Evolutionary conservation across 2,113 vertebrate genomes (phyloP), one percentile per base, ranked within the genome.

Genomic region (Martes martes): DNA sequence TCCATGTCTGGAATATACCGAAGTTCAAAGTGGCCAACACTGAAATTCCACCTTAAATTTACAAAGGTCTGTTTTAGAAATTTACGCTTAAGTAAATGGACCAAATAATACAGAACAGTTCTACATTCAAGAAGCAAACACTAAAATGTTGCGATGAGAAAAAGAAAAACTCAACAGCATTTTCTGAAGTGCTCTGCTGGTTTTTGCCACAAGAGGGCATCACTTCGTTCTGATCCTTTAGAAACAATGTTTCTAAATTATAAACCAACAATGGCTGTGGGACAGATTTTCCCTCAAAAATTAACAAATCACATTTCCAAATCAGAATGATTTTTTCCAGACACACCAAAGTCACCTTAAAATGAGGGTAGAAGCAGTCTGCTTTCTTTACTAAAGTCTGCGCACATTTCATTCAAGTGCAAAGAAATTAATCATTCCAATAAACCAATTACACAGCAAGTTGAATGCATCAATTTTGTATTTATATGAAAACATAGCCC

Each of bases 31-130:
- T 99, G 99, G 81, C 99, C 99, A 74, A 99, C 99, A 7, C 99
- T 99, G 99, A 99, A 99, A 99, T 99, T 99, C 99, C 99, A 99
- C 99, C 99, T 99, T 97, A 97, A 98, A 98, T 93, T 98, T 69
- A 98, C 80, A 98, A 91, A 98, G 15, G 74, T 57, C 50, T 74
- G 16, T 93, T 98, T 95, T 94, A 98, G 94, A 98, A 98, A 87
- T 69, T 95, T 95, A 96, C 5, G 74, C 73, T 80, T 90, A 79
- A 67, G 96, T 69, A 67, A 95, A 95, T 10, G 36, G 47, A 65
- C 57, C 78, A 91, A 81, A 96, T 47, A 89, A 81, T 16, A 96
- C 42, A 96, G 39, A 95, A 79, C 26, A 67, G 42, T 71, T 69
- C 76, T 67, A 95, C 42, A 87, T 2, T n/a, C 31, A 89, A 87